Base-by-base conservation (phyloP, 2,113 vertebrate species). In the Platanista minor region DNA sequence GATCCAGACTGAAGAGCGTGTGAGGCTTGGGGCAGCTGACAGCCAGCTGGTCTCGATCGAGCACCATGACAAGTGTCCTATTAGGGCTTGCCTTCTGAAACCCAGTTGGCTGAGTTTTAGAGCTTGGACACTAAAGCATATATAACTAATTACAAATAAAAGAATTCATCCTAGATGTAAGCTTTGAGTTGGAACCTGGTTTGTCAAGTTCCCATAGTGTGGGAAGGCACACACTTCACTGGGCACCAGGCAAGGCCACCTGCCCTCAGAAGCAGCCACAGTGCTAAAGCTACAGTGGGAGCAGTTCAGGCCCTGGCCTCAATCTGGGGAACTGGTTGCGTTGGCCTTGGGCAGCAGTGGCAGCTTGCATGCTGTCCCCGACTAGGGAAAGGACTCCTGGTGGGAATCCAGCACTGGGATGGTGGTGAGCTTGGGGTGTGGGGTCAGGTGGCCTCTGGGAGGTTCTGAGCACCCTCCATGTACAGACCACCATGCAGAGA, bases 241-340 rank as follows among this genome's bases (percentile, higher is more conserved):
- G 59, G 41, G 41, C 43, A 20, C 8, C 52, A 62, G n/a, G 74
- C 3, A 3, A 62, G 2, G 57, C 5, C 0, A 13, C 41, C 9
- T 74, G 43, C 31, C n/a, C 2, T 59, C 52, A 0, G 59, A 11
- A n/a, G 27, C 10, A 33, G n/a, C 12, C 0, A 1, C 21, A 0
- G 0, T 18, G 21, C 15, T n/a, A 36, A 13, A 86, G 20, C 9
- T 46, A 33, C 23, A 78, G 61, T 31, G 18, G 3, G 15, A 12
- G 14, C 0, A 0, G 43, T 0, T 11, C 21, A 17, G 59, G 20
- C 1, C 10, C 71, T 17, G 14, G 62, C 8, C 43, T 78, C 36
- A 3, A 3, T 4, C 14, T 20, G n/a, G 21, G 67, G 39, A n/a
- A 59, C 33, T 52, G 52, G 36, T 0, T 66, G n/a, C 25, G 21